These are phyloP conservation scores for Pseudanteris insignis DNA, from an alignment of 2,888 invertebrate genomes.

Conservation along the genomic window DNA sequence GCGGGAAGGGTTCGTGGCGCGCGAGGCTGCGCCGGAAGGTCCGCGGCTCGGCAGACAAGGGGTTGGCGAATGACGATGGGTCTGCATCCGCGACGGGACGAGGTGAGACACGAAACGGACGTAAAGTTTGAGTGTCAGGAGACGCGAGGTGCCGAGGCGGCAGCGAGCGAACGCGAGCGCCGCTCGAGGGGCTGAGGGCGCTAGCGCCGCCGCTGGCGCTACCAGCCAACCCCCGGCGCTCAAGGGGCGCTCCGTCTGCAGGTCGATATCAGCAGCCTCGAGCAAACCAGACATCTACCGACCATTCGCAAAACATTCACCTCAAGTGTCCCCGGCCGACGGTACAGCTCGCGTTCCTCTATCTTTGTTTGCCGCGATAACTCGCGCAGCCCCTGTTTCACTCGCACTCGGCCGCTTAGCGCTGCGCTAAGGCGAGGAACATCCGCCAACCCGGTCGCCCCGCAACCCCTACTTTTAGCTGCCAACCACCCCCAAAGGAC, in stretches of 20 bases:
- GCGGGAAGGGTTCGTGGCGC: conserved; percentile 27
- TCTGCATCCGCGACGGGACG: conserved; percentile 50
- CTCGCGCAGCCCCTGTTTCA: background rate
- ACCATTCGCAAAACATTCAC: conserved; percentile 67
- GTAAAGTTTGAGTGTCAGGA: conserved; percentile 54
- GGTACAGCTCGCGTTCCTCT: conserved; percentile 46
- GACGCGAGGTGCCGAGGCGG: conserved; percentile 23
- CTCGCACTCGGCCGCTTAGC: conserved; percentile 8
- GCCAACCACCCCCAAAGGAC: conserved; percentile 23
- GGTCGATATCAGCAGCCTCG: conserved; percentile 65
- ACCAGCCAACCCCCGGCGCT: conserved; percentile 27
- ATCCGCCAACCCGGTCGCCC: conserved; percentile 11
- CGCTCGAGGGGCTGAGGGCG: conserved; percentile 24
- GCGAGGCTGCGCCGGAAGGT: conserved; percentile 36
- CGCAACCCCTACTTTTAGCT: conserved; percentile 6
- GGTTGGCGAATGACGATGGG: conserved; percentile 37
- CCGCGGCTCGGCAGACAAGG: conserved; percentile 43
- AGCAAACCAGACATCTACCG: conserved; percentile 66
- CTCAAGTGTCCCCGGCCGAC: conserved; percentile 63
- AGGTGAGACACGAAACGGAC: conserved; percentile 60
- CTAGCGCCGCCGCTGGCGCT: conserved; percentile 42
- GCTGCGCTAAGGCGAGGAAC: conserved; percentile 21
- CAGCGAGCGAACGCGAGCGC: conserved; percentile 17
- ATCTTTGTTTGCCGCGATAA: background rate
- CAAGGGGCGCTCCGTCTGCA: conserved; percentile 45